Percentiles rank a stretch among this genome's conserved stretches.
These are phyloP conservation scores for Synaphobranchus kaupii DNA, from an alignment of 2,797 vertebrate genomes.

Conservation along the genomic window DNA sequence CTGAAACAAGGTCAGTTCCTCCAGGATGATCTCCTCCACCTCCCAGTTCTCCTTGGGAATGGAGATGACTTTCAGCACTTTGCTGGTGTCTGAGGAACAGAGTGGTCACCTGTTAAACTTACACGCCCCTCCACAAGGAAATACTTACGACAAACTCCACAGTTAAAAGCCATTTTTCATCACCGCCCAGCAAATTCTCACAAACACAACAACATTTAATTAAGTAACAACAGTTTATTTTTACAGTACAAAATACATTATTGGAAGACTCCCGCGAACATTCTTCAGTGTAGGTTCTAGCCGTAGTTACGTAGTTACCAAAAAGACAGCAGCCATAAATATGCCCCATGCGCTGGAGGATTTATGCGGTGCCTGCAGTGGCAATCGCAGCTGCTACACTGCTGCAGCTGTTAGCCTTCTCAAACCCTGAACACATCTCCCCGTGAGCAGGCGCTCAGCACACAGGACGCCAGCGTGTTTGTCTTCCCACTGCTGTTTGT, in stretches of 20 bases:
- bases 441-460: conserved; percentile 35
- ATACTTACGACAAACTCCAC: neutral
- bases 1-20: conserved; percentile 76
- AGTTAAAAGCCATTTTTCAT: no score
- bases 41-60: conserved; percentile 52
- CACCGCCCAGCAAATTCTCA: neutral
- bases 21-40: conserved; percentile 71
- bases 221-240: neutral
- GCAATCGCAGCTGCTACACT: neutral
- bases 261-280: conserved; percentile 4
- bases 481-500: conserved; percentile 33
- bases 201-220: neutral
- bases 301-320: neutral
- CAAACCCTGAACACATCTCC: neutral
- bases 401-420: neutral
- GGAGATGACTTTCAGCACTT: conserved; percentile 75
- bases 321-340: neutral
- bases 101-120: neutral
- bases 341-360: neutral
- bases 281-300: neutral
- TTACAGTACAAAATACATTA: neutral
- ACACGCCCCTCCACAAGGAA: neutral
- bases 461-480: conserved; percentile 36
- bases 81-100: conserved; percentile 69
- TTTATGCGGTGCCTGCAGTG: neutral